These are phyloP conservation scores for Cynodonichthys magdalenae DNA, from an alignment of 2,797 vertebrate genomes.

Conservation along the genomic window DNA sequence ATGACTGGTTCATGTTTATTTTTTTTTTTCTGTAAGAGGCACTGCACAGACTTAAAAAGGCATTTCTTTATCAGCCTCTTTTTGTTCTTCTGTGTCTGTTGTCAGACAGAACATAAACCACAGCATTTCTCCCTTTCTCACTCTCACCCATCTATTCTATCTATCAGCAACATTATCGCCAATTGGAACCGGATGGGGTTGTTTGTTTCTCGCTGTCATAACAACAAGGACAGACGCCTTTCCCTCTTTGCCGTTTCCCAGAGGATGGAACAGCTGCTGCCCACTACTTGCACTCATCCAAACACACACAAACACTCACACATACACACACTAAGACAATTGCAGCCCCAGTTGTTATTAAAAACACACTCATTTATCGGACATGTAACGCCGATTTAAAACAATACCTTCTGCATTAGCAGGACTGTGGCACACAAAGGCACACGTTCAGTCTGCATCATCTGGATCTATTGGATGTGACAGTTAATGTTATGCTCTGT, in stretches of 20 bases:
- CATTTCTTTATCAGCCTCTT: not conserved
- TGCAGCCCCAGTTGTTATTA: slow-evolving; percentile 1
- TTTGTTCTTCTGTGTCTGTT: not conserved
- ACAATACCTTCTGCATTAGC: slow-evolving; percentile 29
- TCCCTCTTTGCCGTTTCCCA: slow-evolving; percentile 43
- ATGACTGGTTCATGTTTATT: slow-evolving; percentile 17
- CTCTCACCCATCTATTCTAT: slow-evolving; percentile 54
- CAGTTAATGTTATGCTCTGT: slow-evolving; percentile 70
- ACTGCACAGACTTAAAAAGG: not conserved
- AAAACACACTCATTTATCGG: slow-evolving; percentile 14
- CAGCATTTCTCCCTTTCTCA: slow-evolving; percentile 20
- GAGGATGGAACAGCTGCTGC: slow-evolving; percentile 65
- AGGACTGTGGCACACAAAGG: not conserved
- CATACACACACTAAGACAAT: slow-evolving; percentile 1
- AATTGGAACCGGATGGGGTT: slow-evolving; percentile 61
- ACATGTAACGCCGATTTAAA: slow-evolving; percentile 23
- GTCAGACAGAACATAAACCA: slow-evolving; percentile 7
- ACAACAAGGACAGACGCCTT: slow-evolving; percentile 62
- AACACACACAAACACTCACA: slow-evolving; percentile 24
- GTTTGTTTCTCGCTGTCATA: slow-evolving; percentile 72
- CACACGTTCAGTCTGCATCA: slow-evolving; percentile 26
- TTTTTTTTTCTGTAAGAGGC: slow-evolving; percentile 1
- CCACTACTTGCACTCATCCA: slow-evolving; percentile 39
- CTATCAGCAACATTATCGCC: slow-evolving; percentile 56
- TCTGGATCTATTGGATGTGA: slow-evolving; percentile 73